Evolutionary conservation across 2,888 invertebrate genomes (phyloP).

Genomic region (Notodonta dromedarius): DNA sequence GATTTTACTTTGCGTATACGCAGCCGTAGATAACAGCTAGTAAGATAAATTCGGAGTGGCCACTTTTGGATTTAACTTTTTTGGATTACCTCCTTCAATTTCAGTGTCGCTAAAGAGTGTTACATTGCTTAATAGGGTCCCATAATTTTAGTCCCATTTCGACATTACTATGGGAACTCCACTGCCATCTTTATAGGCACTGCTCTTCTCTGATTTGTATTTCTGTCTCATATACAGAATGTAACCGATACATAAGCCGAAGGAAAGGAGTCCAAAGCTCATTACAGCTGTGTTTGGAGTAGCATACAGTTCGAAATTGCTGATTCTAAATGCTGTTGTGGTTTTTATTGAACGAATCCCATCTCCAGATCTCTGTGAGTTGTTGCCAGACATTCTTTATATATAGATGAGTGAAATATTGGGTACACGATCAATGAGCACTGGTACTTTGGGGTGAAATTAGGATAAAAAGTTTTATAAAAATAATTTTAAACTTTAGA

Average conservation of each 20-base stretch:
- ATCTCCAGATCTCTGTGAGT: neutral
- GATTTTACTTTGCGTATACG: no score
- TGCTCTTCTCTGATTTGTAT: neutral
- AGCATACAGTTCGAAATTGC: slow-evolving; percentile 52
- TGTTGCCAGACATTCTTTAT: neutral
- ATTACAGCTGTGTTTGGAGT: slow-evolving; percentile 1
- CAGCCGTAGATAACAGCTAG: no score
- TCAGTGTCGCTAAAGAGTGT: no score
- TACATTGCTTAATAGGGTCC: no score
- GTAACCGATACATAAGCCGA: neutral
- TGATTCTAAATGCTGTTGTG: slow-evolving; percentile 38
- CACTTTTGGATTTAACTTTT: no score
- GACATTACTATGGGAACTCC: neutral
- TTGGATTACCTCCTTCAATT: no score
- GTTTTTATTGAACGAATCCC: slow-evolving; percentile 6
- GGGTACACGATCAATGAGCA: no score
- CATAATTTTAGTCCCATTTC: neutral
- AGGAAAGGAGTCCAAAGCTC: neutral
- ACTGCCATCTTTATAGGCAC: neutral
- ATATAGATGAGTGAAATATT: neutral
- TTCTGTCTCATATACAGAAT: slow-evolving; percentile 1
- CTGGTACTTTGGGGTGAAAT: no score
- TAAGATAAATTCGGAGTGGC: no score
- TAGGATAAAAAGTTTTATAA: no score
- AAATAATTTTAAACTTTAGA: no score